Percentiles rank a stretch among this genome's conserved stretches.
phyloP scores from a whole-genome alignment of 2,888 invertebrate genomes.

The Cactoblastis cactorum region DNA sequence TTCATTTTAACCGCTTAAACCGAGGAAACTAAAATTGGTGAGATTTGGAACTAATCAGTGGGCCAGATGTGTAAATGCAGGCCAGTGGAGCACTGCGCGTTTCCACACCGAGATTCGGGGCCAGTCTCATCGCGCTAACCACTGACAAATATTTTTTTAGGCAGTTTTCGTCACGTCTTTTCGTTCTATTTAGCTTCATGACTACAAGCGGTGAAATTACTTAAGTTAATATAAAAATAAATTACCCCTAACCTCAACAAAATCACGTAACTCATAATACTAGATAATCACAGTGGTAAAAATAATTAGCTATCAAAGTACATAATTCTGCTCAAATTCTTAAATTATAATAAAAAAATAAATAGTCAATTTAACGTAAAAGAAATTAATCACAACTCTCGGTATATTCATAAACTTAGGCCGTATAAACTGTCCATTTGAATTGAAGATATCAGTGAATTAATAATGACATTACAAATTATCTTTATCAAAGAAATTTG shows the following conservation, averaged over 20 bases:
- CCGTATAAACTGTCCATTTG: conserved; percentile 17
- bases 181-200: conserved; percentile 11
- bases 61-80: conserved; percentile 5
- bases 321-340: no score
- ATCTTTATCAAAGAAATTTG: conserved; percentile 21
- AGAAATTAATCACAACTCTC: conserved; percentile 24
- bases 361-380: background rate
- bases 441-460: background rate
- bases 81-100: background rate
- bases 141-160: background rate
- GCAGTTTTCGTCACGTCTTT: no score
- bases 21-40: conserved; percentile 1
- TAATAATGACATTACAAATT: background rate
- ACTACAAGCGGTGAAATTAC: conserved; percentile 19
- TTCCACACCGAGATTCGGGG: background rate
- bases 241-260: conserved; percentile 3
- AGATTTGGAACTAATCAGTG: conserved; percentile 2
- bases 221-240: conserved; percentile 15
- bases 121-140: background rate
- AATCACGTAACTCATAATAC: conserved; percentile 1
- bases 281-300: conserved; percentile 3
- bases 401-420: conserved; percentile 22
- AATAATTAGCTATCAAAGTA: no score
- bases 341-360: background rate
- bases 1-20: conserved; percentile 13